These are phyloP conservation scores for Tachina lurida DNA, from an alignment of 2,888 invertebrate genomes.

Conservation along the genomic window DNA sequence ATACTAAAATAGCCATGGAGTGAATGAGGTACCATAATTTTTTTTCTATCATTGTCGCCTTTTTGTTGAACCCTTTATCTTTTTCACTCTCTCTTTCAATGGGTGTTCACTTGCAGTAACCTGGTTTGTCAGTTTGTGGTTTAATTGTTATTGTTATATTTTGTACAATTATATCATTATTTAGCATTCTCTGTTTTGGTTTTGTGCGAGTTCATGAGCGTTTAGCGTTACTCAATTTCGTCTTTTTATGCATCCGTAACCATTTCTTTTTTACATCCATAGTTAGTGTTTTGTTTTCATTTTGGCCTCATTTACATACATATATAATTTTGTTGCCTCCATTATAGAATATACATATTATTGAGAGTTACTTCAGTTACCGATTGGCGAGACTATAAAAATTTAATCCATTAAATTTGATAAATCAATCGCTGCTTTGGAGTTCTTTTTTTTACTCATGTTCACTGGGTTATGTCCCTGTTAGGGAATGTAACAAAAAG, in stretches of 20 bases:
- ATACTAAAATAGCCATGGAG: neutral
- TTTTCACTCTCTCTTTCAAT: neutral
- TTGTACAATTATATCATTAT: slow-evolving; percentile 17
- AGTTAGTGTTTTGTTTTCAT: neutral
- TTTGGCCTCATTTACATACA: neutral
- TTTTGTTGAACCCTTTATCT: neutral
- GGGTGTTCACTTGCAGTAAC: slow-evolving; percentile 37
- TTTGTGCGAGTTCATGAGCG: slow-evolving; percentile 13
- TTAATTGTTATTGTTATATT: slow-evolving; percentile 41
- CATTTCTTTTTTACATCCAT: neutral
- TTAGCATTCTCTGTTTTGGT: slow-evolving; percentile 22
- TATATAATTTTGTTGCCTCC: too few relatives aligned
- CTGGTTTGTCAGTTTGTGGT: slow-evolving; percentile 59
- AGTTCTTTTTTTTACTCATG: too few relatives aligned
- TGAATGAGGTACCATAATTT: neutral
- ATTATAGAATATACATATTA: too few relatives aligned
- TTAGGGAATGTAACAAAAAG: too few relatives aligned
- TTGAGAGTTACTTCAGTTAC: too few relatives aligned
- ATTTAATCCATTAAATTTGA: too few relatives aligned
- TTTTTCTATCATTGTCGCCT: neutral
- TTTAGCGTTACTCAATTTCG: slow-evolving; percentile 5
- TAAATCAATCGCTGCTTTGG: too few relatives aligned
- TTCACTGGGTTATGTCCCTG: too few relatives aligned
- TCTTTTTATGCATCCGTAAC: neutral
- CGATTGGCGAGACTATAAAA: too few relatives aligned